Evolutionary conservation across 2,797 vertebrate genomes (phyloP).

Genomic region (Onychomys arenicola): DNA sequence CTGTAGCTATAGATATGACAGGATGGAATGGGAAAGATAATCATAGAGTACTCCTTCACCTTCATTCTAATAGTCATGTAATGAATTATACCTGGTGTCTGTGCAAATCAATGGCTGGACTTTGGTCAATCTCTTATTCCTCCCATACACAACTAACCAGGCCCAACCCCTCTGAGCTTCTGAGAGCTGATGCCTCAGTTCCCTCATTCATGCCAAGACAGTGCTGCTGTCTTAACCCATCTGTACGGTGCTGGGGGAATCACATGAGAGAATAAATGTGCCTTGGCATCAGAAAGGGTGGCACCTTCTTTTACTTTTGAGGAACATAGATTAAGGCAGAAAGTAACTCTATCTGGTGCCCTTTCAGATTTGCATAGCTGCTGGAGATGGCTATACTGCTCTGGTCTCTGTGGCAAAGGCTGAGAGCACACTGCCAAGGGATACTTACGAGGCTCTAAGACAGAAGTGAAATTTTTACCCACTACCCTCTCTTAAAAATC

Average conservation of each 20-base stretch:
- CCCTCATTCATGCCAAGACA: background rate
- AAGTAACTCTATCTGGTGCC: background rate
- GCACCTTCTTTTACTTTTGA: background rate
- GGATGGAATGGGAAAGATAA: background rate
- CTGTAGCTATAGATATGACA: background rate
- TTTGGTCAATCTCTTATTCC: conserved; percentile 10
- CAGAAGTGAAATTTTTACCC: conserved; percentile 16
- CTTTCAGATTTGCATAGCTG: conserved; percentile 38
- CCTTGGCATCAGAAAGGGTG: background rate
- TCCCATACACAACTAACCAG: background rate
- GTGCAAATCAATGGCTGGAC: background rate
- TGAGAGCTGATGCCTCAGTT: background rate
- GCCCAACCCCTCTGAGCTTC: background rate
- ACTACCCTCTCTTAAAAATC: background rate
- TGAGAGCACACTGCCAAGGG: background rate
- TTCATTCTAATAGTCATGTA: background rate
- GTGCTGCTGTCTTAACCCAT: background rate
- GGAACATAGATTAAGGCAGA: background rate
- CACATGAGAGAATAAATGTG: background rate
- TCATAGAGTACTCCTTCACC: background rate
- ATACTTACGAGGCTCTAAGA: background rate
- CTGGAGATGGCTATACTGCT: background rate
- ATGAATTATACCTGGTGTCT: background rate
- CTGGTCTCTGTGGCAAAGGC: background rate
- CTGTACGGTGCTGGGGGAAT: background rate